A percentile compares a stretch with the other conserved stretches of the same genome.
These are phyloP conservation scores for Dermochelys coriacea DNA, from an alignment of 2,797 vertebrate genomes.

Conservation along the genomic window DNA sequence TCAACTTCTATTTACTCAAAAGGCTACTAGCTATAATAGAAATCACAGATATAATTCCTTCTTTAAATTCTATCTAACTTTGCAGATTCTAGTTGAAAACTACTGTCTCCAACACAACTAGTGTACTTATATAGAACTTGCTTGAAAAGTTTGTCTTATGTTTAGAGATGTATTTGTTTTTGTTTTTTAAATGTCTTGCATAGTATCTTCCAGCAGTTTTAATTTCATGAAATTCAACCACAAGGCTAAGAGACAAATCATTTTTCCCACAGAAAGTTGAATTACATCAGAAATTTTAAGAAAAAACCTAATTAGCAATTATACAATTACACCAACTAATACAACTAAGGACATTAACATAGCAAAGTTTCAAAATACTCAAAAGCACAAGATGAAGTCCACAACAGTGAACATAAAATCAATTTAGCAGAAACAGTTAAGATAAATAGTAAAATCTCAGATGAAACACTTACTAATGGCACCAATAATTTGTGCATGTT, in stretches of 20 bases:
- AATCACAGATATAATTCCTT: background rate
- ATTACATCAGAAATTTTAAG: fast-evolving
- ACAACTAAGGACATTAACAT: background rate
- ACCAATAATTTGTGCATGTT: fast-evolving
- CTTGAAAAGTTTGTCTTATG: fast-evolving
- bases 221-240: background rate
- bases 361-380: background rate
- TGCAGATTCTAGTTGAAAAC: background rate
- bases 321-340: background rate
- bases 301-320: background rate
- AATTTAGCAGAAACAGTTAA: background rate
- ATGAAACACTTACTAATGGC: background rate
- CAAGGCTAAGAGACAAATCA: background rate
- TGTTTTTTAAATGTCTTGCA: background rate
- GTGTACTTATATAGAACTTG: background rate
- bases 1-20: background rate
- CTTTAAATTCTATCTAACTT: background rate
- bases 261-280: background rate
- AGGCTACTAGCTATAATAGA: fast-evolving
- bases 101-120: background rate
- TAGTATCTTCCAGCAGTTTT: background rate
- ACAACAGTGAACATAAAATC: background rate
- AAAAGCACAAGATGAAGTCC: background rate
- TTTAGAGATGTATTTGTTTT: background rate
- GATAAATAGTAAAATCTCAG: background rate